Percentiles rank a stretch among this genome's conserved stretches.
phyloP scores from a whole-genome alignment of 2,888 invertebrate genomes.

The Adelphocoris suturalis region DNA sequence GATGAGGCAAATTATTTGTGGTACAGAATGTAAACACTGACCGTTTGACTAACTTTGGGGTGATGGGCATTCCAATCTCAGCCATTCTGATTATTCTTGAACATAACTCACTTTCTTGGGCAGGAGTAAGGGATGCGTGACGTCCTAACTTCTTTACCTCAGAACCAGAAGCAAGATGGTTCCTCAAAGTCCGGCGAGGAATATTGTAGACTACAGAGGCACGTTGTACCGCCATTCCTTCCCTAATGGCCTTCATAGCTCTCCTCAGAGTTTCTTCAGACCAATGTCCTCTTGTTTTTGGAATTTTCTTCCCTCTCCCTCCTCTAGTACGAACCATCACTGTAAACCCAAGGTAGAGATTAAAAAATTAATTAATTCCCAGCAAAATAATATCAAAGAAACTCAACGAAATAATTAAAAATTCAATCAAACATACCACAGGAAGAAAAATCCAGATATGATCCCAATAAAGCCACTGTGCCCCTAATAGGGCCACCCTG shows the following conservation, averaged over 20 bases:
- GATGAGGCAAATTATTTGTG: too few relatives aligned
- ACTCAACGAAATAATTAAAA: too few relatives aligned
- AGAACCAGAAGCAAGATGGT: not conserved
- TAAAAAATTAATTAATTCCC: too few relatives aligned
- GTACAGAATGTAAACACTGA: too few relatives aligned
- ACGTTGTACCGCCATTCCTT: slow-evolving; percentile 8
- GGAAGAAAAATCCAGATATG: too few relatives aligned
- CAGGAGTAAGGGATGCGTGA: not conserved
- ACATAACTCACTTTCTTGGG: not conserved
- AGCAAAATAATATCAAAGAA: too few relatives aligned
- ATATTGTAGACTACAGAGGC: not conserved
- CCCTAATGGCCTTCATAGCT: not conserved
- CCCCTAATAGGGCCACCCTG: too few relatives aligned
- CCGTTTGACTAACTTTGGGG: slow-evolving; percentile 26
- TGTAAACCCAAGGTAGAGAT: too few relatives aligned
- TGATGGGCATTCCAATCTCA: slow-evolving; percentile 59
- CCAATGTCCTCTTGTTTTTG: slow-evolving; percentile 8
- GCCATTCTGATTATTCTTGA: not conserved
- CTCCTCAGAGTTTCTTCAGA: not conserved
- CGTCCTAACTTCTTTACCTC: not conserved
- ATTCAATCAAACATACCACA: too few relatives aligned
- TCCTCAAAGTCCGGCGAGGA: not conserved
- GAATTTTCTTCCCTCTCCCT: too few relatives aligned
- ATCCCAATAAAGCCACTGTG: too few relatives aligned
- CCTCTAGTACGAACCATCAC: too few relatives aligned